Evolutionary conservation across 1,140 invertebrate genomes (phyloP), one percentile per base, ranked within the genome.

Genomic region (Hesperophylax magnus): DNA sequence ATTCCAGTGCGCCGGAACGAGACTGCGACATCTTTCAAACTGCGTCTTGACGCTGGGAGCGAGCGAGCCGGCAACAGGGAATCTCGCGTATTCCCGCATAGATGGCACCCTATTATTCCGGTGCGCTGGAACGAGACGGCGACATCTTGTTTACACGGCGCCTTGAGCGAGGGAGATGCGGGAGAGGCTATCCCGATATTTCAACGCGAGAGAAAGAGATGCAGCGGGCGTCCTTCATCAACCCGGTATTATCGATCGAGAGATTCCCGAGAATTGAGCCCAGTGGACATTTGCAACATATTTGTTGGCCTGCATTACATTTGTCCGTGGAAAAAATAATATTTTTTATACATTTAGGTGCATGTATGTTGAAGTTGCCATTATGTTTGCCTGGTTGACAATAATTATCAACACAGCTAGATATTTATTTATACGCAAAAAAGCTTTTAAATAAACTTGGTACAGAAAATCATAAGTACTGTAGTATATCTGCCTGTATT

Each of bases 161-260:
- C 69, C 8, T 18, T 31, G 72, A 27, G 54, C 27, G 72, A 75
- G 53, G 14, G 54, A 60, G 72, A 60, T 7, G 31, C 0, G 5
- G 7, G 72, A 72, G 20, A 27, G 9, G 27, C 18, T 75, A 34
- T 75, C 53, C 53, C 53, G 20, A 31, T 60, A 31, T 60, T 27
- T 14, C 47, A 0, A n/a, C 7, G 72, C 17, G 72, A n/a, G 18
- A n/a, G 72, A 75, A 27, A 20, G 72, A 58, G 54, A 75, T 17
- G 31, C 27, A 72, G 24, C 34, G 24, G n/a, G 47, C 53, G 72
- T 75, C 72, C 72, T 75, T 75, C 72, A 31, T 75, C 31, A 75
- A 39, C 53, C 72, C 72, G 72, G 72, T 14, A 58, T 60, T 75
- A 75, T 75, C 72, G 72, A 75, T 75, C 27, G 24, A 20, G 31